Evolutionary conservation across 2,888 invertebrate genomes (phyloP), one percentile per base, ranked within the genome.

Genomic region (Drosophila barbarae): DNA sequence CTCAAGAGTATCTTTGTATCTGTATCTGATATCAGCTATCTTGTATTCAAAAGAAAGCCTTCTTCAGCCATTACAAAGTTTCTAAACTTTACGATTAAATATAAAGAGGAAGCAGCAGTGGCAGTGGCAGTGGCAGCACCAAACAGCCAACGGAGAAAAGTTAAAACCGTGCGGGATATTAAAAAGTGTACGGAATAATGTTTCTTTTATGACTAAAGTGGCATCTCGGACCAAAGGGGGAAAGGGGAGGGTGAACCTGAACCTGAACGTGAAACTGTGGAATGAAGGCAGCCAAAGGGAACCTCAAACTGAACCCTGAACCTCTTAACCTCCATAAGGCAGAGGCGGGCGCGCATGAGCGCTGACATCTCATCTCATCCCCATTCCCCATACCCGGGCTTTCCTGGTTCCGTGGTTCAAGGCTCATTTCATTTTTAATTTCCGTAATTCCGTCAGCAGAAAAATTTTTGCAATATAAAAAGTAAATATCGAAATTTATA

Each of bases 391-490:
- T 42, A 15, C 26, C 69, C 72, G 5, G 8, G 18, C 18, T 26
- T 12, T n/a, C 15, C 39, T 12, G 74, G 65, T 30, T 21, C 46
- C 69, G 23, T 72, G 74, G 79, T 74, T 86, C 78, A 79, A 79
- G 85, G 81, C 85, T 85, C 86, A 83, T 86, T 88, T 85, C 86
- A 83, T 87, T 89, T 88, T 87, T 88, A 88, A 88, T 89, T 89
- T 89, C 88, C 88, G 88, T 88, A 89, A 89, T 89, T 88, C 80
- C 79, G 79, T 88, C 86, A 88, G 87, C 87, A 87, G 87, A 88
- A 88, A 88, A 89, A 87, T 87, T 88, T 87, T 86, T 87, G 88
- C 88, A 89, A 88, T 88, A 88, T 88, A 88, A 88, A 88, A 88
- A 88, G 87, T 83, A 87, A 89, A 88, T 87, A 87, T 87, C 86